Conservation (phyloP, 2,797 vertebrate genomes). For the Melanotaenia pygmaea region DNA sequence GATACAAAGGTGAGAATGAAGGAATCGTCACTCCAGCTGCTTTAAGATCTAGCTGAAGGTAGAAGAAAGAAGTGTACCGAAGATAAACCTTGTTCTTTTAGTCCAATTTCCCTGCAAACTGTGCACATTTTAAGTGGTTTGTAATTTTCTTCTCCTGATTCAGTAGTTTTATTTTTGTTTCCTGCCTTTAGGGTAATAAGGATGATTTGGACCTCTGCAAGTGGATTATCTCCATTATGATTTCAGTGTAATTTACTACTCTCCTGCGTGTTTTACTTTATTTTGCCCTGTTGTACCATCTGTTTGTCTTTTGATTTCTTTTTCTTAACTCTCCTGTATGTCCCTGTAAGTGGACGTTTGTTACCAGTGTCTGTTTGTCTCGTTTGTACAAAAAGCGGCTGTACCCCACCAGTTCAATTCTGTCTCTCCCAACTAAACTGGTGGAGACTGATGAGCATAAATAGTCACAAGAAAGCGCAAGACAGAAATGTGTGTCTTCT, state of each 20-base stretch:
- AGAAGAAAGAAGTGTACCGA: background rate
- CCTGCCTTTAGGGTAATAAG: constrained; percentile 73
- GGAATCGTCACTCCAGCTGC: background rate
- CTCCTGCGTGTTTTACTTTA: constrained; percentile 37
- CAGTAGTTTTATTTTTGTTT: background rate
- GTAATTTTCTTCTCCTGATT: background rate
- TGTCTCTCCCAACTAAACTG: constrained; percentile 13
- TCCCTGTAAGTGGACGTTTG: constrained; percentile 40
- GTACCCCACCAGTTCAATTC: constrained; percentile 25
- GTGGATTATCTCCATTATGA: constrained; percentile 52
- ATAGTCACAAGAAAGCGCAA: constrained; percentile 15
- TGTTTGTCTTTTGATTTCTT: constrained; percentile 28
- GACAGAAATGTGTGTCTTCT: constrained; percentile 28
- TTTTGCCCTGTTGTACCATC: constrained; percentile 42
- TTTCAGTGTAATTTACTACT: constrained; percentile 45
- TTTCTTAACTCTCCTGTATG: constrained; percentile 20
- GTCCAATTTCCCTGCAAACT: background rate
- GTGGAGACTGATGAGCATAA: constrained; percentile 34
- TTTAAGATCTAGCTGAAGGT: background rate
- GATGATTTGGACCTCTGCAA: constrained; percentile 33
- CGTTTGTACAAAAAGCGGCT: constrained; percentile 29
- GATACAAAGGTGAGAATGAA: constrained; percentile 80
- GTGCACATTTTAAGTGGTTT: background rate
- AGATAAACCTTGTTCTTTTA: background rate
- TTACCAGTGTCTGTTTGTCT: constrained; percentile 36